Conservation (phyloP, 2,888 invertebrate species). For the Alcis repandata region DNA sequence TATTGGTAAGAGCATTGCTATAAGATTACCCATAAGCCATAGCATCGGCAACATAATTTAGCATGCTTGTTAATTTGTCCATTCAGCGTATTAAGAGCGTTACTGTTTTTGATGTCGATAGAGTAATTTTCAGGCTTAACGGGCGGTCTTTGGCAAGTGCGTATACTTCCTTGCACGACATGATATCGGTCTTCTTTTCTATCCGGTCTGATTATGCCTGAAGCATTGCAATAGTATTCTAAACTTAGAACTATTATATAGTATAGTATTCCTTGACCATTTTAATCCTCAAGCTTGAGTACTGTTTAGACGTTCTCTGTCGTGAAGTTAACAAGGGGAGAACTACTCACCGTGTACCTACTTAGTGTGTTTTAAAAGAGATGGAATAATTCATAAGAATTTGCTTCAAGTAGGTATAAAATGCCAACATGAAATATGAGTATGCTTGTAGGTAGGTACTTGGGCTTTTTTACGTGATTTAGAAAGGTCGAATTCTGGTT, state of each 20-base stretch:
- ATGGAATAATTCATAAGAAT: slow-evolving; percentile 31
- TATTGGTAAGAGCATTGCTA: no score
- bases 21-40: no score
- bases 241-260: background rate
- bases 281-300: background rate
- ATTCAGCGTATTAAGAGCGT: no score
- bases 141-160: no score
- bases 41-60: no score
- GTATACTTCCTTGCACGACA: no score
- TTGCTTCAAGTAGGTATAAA: slow-evolving; percentile 3
- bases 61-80: no score
- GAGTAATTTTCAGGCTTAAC: no score
- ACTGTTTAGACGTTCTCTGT: slow-evolving; percentile 8
- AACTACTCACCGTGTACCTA: slow-evolving; percentile 25
- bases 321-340: slow-evolving; percentile 20
- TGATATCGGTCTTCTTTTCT: no score
- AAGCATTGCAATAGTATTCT: no score
- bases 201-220: no score
- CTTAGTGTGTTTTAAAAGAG: slow-evolving; percentile 29
- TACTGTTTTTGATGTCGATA: no score
- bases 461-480: background rate
- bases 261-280: background rate
- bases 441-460: background rate
- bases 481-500: background rate
- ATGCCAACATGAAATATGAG: background rate